Conservation (phyloP, 2,113 vertebrate species). For the Corythornis cristatus region DNA sequence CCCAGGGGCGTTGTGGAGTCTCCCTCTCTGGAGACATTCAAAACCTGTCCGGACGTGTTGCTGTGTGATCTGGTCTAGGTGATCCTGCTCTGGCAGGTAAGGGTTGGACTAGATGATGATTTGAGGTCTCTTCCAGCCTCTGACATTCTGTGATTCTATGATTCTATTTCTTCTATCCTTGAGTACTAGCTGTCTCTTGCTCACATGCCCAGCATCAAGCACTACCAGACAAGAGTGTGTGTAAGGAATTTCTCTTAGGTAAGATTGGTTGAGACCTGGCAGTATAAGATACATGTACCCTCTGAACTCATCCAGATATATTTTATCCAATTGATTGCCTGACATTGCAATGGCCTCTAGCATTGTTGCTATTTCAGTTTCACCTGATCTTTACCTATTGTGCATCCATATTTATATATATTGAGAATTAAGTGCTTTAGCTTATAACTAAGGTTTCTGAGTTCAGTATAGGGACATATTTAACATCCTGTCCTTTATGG, state of each 20-base stretch:
- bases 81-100: too few relatives aligned
- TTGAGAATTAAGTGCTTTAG: constrained; percentile 17
- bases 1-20: too few relatives aligned
- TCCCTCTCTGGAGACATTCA: too few relatives aligned
- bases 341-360: not conserved
- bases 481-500: not conserved
- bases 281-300: not conserved
- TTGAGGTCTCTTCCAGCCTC: too few relatives aligned
- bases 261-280: not conserved
- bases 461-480: not conserved
- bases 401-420: constrained; percentile 24
- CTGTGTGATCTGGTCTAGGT: too few relatives aligned
- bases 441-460: constrained; percentile 7
- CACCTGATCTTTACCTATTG: constrained; percentile 17
- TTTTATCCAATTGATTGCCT: not conserved
- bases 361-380: not conserved
- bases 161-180: not conserved
- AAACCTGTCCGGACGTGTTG: too few relatives aligned
- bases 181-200: not conserved
- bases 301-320: not conserved
- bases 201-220: not conserved
- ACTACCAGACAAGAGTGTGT: not conserved
- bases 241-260: not conserved
- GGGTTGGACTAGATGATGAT: too few relatives aligned
- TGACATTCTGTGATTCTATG: too few relatives aligned